Percentiles rank a stretch among this genome's conserved stretches.
phyloP scores from a whole-genome alignment of 2,113 vertebrate genomes.

The Vidua chalybeata region DNA sequence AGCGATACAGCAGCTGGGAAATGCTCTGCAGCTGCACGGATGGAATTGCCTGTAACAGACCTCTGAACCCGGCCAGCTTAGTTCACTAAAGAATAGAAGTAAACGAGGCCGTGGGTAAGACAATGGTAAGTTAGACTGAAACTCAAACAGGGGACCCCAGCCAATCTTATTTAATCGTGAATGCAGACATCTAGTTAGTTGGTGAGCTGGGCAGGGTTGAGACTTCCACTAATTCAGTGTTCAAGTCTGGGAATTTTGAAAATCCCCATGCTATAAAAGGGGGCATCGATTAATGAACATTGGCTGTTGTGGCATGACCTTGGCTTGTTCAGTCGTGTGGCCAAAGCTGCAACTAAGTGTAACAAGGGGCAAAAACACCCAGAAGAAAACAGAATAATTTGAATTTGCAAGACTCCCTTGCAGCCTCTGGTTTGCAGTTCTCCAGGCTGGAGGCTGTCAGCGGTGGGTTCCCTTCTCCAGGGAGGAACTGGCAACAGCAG shows the following conservation, averaged over 20 bases:
- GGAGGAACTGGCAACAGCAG: conserved; percentile 7
- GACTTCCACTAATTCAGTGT: not conserved
- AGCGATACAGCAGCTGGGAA: not conserved
- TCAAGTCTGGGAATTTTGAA: not conserved
- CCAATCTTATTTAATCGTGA: not conserved
- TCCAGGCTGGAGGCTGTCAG: not conserved
- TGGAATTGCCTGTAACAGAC: not conserved
- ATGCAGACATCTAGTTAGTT: not conserved
- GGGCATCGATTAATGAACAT: not conserved
- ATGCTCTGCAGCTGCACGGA: not conserved
- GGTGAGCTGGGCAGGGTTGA: too few species aligned
- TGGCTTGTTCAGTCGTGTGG: not conserved
- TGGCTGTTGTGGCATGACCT: not conserved
- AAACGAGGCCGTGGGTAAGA: not conserved
- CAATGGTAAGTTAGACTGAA: not conserved
- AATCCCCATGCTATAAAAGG: not conserved
- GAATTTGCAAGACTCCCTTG: not conserved
- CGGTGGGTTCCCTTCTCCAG: not conserved
- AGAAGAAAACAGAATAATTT: not conserved
- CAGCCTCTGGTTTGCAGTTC: not conserved
- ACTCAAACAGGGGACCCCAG: not conserved
- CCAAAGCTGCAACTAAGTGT: not conserved
- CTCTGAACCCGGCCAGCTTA: not conserved
- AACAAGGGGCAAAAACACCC: not conserved
- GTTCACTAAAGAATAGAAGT: not conserved